Evolutionary conservation across 2,113 vertebrate species (phyloP).

Genomic region (Scomber colias): DNA sequence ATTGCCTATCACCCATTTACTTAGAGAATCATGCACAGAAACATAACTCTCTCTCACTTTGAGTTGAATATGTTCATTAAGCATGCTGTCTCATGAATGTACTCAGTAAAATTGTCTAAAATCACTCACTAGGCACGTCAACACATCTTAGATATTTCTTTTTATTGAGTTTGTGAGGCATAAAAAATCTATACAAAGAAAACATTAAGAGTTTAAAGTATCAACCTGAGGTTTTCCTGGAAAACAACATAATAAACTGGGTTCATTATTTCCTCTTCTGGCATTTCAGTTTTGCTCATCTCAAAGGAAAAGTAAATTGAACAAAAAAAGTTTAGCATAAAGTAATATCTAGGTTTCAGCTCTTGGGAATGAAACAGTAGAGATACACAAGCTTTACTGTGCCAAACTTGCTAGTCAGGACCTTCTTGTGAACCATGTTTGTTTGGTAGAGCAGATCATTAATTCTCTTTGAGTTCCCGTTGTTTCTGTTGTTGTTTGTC

Average conservation of each 20-base stretch:
- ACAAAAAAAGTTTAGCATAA: constrained; percentile 69
- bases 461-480: constrained; percentile 49
- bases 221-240: constrained; percentile 60
- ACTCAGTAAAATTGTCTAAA: background rate
- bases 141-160: constrained; percentile 8
- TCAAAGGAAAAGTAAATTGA: constrained; percentile 71
- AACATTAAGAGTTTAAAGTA: constrained; percentile 44
- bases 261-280: constrained; percentile 63
- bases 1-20: too few relatives aligned
- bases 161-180: constrained; percentile 32
- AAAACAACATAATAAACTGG: constrained; percentile 65
- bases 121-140: background rate
- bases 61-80: background rate
- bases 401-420: constrained; percentile 50
- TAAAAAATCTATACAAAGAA: constrained; percentile 34
- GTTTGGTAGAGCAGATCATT: constrained; percentile 56
- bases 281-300: constrained; percentile 60
- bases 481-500: constrained; percentile 28
- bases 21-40: background rate
- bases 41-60: background rate
- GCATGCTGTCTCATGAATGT: background rate
- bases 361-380: constrained; percentile 57
- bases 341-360: constrained; percentile 78
- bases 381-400: constrained; percentile 37
- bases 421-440: constrained; percentile 10